Evolutionary conservation across 2,797 vertebrate genomes (phyloP).

Genomic region (Parambassis ranga): DNA sequence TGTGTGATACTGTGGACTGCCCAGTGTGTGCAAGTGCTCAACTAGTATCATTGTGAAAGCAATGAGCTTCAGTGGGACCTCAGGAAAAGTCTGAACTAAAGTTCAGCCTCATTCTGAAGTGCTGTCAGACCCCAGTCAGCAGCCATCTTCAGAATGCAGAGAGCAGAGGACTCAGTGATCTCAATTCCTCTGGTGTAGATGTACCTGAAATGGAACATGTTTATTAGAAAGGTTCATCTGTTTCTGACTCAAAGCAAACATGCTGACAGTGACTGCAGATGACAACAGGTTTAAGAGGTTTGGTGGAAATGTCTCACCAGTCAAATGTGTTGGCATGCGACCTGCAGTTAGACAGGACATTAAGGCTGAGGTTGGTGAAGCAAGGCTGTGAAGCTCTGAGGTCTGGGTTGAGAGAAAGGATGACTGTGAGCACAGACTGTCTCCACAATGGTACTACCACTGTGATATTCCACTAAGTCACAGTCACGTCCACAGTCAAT

Average conservation of each 20-base stretch:
- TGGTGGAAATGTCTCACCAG: slow-evolving; percentile 47
- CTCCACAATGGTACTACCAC: slow-evolving; percentile 28
- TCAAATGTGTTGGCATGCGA: slow-evolving; percentile 52
- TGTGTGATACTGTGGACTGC: slow-evolving; percentile 26
- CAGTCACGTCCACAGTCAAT: slow-evolving; percentile 67
- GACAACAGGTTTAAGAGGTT: background rate
- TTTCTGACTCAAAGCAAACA: background rate
- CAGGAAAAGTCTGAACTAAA: slow-evolving; percentile 43
- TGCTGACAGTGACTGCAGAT: background rate
- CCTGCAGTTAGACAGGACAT: slow-evolving; percentile 42
- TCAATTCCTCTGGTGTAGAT: slow-evolving; percentile 67
- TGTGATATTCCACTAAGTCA: slow-evolving; percentile 63
- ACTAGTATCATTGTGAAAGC: slow-evolving; percentile 72
- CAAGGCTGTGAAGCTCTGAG: slow-evolving; percentile 17
- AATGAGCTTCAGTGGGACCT: slow-evolving; percentile 46
- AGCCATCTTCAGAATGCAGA: slow-evolving; percentile 73
- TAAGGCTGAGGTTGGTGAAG: slow-evolving; percentile 37
- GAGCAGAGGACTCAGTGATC: slow-evolving; percentile 30
- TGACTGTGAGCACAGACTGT: slow-evolving; percentile 66
- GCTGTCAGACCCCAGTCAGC: slow-evolving; percentile 39
- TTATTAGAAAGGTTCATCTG: background rate
- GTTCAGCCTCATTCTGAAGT: slow-evolving; percentile 46
- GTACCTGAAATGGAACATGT: slow-evolving; percentile 58
- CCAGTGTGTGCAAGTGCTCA: slow-evolving; percentile 54
- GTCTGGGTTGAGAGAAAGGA: slow-evolving; percentile 55